Percentiles rank a stretch among this genome's conserved stretches.
These are phyloP conservation scores for Dermolepida albohirtum DNA, from an alignment of 2,888 invertebrate species.

Conservation along the genomic window DNA sequence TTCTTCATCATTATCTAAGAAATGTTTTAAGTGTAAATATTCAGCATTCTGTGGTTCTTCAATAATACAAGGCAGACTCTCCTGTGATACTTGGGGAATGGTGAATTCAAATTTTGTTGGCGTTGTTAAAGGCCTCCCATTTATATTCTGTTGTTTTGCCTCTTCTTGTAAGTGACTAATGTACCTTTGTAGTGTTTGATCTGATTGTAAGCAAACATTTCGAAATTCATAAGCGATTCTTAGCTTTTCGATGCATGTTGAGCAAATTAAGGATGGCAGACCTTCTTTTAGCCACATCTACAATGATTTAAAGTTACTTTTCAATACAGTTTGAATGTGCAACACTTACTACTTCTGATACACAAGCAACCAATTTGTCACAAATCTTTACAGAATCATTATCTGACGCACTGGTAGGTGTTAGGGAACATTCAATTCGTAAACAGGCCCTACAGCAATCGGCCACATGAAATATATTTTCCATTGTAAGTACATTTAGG, in stretches of 20 bases:
- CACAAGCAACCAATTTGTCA: slow-evolving; percentile 60
- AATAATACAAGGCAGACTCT: slow-evolving; percentile 53
- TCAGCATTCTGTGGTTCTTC: slow-evolving; percentile 59
- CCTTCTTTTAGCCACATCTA: slow-evolving; percentile 61
- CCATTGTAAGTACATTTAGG: slow-evolving; percentile 53
- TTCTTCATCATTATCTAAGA: slow-evolving; percentile 60
- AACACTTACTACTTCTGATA: slow-evolving; percentile 61
- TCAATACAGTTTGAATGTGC: background rate
- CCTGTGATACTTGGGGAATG: slow-evolving; percentile 48
- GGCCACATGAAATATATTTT: slow-evolving; percentile 56
- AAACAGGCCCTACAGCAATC: slow-evolving; percentile 62
- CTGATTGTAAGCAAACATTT: slow-evolving; percentile 59
- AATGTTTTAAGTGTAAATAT: slow-evolving; percentile 61
- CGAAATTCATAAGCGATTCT: slow-evolving; percentile 61
- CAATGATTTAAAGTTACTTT: slow-evolving; percentile 39
- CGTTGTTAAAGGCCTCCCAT: slow-evolving; percentile 51
- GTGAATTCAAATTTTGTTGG: slow-evolving; percentile 58
- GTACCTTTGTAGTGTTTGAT: slow-evolving; percentile 58
- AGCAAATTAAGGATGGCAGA: slow-evolving; percentile 59
- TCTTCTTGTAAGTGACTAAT: slow-evolving; percentile 54
- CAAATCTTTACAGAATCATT: slow-evolving; percentile 60
- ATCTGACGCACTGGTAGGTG: slow-evolving; percentile 58
- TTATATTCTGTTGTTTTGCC: slow-evolving; percentile 45
- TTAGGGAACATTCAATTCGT: slow-evolving; percentile 60
- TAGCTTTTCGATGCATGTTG: slow-evolving; percentile 59